Percentiles rank a stretch among this genome's conserved stretches.
These are phyloP conservation scores for Hydropsyche betteni DNA, from an alignment of 2,888 invertebrate species.

Conservation along the genomic window DNA sequence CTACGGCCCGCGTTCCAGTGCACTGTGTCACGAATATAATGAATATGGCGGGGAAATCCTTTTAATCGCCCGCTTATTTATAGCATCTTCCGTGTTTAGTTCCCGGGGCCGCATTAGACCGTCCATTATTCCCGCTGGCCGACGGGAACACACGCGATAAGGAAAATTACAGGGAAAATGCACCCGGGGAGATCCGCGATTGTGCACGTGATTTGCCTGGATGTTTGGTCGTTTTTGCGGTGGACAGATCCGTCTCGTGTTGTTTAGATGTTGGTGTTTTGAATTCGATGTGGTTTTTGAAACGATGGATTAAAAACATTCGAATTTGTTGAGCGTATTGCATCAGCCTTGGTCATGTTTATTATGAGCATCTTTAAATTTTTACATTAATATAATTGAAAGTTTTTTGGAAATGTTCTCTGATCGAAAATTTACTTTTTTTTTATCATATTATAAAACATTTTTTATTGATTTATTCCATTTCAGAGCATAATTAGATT, in stretches of 20 bases:
- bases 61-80: conserved; percentile 28
- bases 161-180: conserved; percentile 31
- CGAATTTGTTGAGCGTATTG: too few species aligned
- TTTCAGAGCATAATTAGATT: too few species aligned
- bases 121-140: conserved; percentile 15
- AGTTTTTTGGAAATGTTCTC: too few species aligned
- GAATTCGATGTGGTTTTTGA: too few species aligned
- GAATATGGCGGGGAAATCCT: conserved; percentile 30
- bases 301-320: too few species aligned
- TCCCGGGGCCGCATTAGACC: neutral
- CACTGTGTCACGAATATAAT: conserved; percentile 30
- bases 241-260: neutral
- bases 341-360: too few species aligned
- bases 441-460: too few species aligned
- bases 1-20: neutral
- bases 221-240: neutral
- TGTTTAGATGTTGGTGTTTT: too few species aligned
- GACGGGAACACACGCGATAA: conserved; percentile 28
- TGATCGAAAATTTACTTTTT: too few species aligned
- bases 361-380: too few species aligned
- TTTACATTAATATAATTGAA: too few species aligned
- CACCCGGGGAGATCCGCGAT: conserved; percentile 17
- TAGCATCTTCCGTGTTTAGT: conserved; percentile 24
- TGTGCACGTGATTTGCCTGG: neutral
- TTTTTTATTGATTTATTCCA: too few species aligned